Conservation (phyloP, 2,113 vertebrate species). For the Andinoacara biseriatus region DNA sequence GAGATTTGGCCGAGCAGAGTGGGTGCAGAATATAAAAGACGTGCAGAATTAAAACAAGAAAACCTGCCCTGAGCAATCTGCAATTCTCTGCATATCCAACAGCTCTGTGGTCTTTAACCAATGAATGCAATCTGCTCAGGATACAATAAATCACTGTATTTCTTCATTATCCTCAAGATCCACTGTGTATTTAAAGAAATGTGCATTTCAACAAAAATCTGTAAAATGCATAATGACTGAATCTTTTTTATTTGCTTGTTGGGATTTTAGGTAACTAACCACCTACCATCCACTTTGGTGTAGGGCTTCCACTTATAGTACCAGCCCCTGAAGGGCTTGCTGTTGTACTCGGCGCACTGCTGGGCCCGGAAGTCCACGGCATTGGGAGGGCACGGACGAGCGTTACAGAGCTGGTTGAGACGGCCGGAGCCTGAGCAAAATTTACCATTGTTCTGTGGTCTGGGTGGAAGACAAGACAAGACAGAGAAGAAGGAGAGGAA, state of each 20-base stretch:
- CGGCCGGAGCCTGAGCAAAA: conserved; percentile 90
- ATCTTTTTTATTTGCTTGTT: background rate
- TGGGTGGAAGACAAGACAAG: conserved; percentile 54
- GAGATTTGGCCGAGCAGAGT: conserved; percentile 20
- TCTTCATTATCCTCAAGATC: background rate
- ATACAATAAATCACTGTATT: conserved; percentile 11
- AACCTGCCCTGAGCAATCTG: conserved; percentile 27
- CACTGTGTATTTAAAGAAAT: background rate
- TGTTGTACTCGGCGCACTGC: conserved; percentile 97
- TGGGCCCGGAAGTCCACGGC: conserved; percentile 89
- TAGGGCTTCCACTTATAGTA: conserved; percentile 99
- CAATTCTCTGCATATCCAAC: conserved; percentile 28
- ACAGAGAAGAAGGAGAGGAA: background rate
- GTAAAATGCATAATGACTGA: too few relatives aligned
- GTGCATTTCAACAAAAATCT: too few relatives aligned
- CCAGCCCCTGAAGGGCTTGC: conserved; percentile 97
- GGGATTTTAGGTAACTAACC: background rate
- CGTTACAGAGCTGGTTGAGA: conserved; percentile 90
- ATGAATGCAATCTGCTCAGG: conserved; percentile 8
- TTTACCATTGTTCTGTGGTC: conserved; percentile 92
- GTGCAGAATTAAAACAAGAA: conserved; percentile 44
- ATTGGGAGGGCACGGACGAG: conserved; percentile 78
- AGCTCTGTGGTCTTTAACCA: conserved; percentile 6
- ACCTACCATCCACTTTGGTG: conserved; percentile 94
- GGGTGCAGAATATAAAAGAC: conserved; percentile 24